phyloP scores from a whole-genome alignment of 1,140 invertebrate genomes.

The Meloidogyne hapla region DNA sequence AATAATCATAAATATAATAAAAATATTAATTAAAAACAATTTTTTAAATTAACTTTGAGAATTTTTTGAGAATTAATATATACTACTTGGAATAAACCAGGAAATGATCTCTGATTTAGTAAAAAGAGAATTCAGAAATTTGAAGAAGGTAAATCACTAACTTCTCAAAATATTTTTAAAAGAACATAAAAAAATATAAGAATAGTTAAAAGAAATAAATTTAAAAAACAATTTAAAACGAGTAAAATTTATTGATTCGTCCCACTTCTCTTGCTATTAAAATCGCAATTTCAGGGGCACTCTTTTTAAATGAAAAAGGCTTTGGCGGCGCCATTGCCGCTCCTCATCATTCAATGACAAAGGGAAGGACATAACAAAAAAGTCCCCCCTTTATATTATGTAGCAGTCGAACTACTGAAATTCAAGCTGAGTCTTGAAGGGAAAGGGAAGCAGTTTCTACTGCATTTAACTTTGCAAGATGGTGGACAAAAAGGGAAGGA shows the following conservation, averaged over 20 bases:
- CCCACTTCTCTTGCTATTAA: not conserved
- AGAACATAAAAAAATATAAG: not conserved
- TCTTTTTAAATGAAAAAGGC: not conserved
- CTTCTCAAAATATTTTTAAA: too few species aligned
- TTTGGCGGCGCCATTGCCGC: slow-evolving; percentile 1
- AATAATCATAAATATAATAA: too few species aligned
- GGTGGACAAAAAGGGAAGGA: not conserved
- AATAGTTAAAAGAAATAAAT: not conserved
- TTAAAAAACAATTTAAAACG: not conserved
- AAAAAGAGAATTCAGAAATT: too few species aligned
- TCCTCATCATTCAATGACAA: slow-evolving; percentile 2
- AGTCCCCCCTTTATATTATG: not conserved
- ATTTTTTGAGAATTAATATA: too few species aligned
- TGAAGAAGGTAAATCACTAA: too few species aligned
- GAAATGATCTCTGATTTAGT: too few species aligned
- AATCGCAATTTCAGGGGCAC: not conserved
- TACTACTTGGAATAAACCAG: too few species aligned
- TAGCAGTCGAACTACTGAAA: not conserved
- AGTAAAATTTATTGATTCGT: slow-evolving; percentile 6
- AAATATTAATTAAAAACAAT: too few species aligned
- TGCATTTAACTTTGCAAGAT: slow-evolving; percentile 10
- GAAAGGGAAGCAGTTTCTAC: slow-evolving; percentile 9
- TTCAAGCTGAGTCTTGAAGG: slow-evolving; percentile 13
- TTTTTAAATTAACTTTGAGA: too few species aligned
- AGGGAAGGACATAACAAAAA: not conserved